Base-by-base conservation (phyloP, 2,888 invertebrate genomes). In the Autographa gamma region DNA sequence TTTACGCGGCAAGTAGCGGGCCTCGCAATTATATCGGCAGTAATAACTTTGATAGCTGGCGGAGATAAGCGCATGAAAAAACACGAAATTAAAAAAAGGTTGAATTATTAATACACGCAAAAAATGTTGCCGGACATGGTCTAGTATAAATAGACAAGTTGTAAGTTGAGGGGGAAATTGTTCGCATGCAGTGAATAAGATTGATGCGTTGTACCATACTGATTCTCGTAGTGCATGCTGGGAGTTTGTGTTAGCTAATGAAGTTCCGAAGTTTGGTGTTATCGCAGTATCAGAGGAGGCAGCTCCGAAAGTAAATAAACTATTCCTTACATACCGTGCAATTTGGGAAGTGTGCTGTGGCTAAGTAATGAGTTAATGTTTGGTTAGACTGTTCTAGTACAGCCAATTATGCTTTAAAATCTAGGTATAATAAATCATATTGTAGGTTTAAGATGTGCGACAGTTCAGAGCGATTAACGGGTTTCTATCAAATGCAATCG, bases 31-130 rank as follows among this genome's bases (percentile, higher is more conserved):
- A 87, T 79, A 79, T 80, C 71, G 77, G 69, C 78, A 80, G 56
- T 76, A 78, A 84, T 84, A 84, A 81, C 83, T 79, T 81, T 78
- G 84, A 85, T 86, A 76, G 79, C 63, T 75, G 67, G 77, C 61
- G 70, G 76, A 80, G 82, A 86, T 87, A 85, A 79, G 43, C 38
- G 38, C 64, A 78, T 76, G 75, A 82, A 82, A 56, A 82, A 80
- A 80, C 74, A 78, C 77, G 73, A 71, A 76, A 76, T 82, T 77
- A 73, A 73, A 80, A 77, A 79, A 79, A 69, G 73, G 48, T 70
- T 78, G 71, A 73, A 74, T 77, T 76, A 74, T 67, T 71, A 75
- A 64, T 74, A 64, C 31, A 65, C 32, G 60, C 54, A 66, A 69
- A 72, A 78, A 68, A 73, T 54, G 13, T 31, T 43, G 32, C 52